Evolutionary conservation across 2,113 vertebrate genomes (phyloP).

Genomic region (Aldabrachelys gigantea): DNA sequence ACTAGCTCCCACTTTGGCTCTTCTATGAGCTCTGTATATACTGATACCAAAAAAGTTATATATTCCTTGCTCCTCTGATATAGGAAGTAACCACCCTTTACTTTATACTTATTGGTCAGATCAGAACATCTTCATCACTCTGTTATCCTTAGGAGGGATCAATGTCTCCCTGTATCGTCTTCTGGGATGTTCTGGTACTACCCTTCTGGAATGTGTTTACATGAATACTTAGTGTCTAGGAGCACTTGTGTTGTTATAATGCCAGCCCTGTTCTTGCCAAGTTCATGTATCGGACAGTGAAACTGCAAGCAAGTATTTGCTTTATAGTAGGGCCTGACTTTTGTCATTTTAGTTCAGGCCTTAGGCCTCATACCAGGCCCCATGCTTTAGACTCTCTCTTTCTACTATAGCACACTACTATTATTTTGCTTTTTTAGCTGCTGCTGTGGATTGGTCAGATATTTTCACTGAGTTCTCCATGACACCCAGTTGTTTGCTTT

Average conservation of each 20-base stretch:
- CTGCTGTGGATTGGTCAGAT: neutral
- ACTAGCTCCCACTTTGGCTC: neutral
- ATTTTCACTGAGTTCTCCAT: neutral
- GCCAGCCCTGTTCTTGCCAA: neutral
- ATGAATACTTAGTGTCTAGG: neutral
- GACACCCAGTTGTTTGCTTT: neutral
- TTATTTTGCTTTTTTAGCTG: neutral
- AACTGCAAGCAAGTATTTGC: neutral
- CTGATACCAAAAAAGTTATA: neutral
- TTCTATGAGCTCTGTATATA: neutral
- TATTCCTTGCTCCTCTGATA: neutral
- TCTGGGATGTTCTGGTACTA: neutral
- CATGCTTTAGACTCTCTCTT: neutral
- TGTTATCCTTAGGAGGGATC: neutral
- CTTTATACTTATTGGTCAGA: neutral
- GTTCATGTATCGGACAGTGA: neutral
- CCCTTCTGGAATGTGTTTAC: neutral
- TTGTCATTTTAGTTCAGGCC: neutral
- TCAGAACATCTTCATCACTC: neutral
- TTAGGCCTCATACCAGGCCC: neutral
- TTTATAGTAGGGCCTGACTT: neutral
- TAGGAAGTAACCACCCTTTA: neutral
- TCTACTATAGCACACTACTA: neutral
- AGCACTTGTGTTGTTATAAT: neutral
- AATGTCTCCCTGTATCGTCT: neutral